Percentiles rank a stretch among this genome's conserved stretches.
These are phyloP conservation scores for Entomyzon cyanotis DNA, from an alignment of 2,113 vertebrate species.

Conservation along the genomic window DNA sequence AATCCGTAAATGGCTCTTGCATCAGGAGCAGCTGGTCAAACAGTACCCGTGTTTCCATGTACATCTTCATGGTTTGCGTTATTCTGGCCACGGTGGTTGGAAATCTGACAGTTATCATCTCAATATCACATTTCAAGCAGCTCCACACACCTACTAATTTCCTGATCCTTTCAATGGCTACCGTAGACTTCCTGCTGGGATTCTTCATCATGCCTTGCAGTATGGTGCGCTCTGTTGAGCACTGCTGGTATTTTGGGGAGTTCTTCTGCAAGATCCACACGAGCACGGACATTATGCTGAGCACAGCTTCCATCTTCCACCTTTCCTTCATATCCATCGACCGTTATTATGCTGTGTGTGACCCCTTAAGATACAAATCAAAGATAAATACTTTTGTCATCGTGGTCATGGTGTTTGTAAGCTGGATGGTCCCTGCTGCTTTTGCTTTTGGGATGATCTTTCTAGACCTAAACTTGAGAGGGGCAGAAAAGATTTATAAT, in stretches of 20 bases:
- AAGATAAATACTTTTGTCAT: slow-evolving; percentile 71
- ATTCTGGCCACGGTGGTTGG: slow-evolving; percentile 78
- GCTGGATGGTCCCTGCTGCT: slow-evolving; percentile 77
- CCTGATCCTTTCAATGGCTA: slow-evolving; percentile 81
- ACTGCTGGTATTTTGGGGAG: slow-evolving; percentile 84
- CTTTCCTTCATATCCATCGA: slow-evolving; percentile 83
- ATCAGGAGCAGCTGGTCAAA: slow-evolving; percentile 69
- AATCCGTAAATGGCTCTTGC: slow-evolving; percentile 76
- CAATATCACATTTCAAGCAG: slow-evolving; percentile 79
- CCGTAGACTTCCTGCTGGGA: slow-evolving; percentile 78
- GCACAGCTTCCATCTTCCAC: slow-evolving; percentile 81
- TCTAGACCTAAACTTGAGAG: slow-evolving; percentile 77
- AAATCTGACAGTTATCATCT: slow-evolving; percentile 81
- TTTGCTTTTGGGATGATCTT: slow-evolving; percentile 83
- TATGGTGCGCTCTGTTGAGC: slow-evolving; percentile 81
- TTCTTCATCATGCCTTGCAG: slow-evolving; percentile 83
- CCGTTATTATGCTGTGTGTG: slow-evolving; percentile 78
- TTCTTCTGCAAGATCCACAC: slow-evolving; percentile 83
- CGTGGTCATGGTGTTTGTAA: slow-evolving; percentile 74
- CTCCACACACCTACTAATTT: slow-evolving; percentile 80
- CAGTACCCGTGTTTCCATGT: slow-evolving; percentile 67
- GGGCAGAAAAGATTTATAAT: slow-evolving; percentile 69
- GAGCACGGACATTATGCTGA: slow-evolving; percentile 77
- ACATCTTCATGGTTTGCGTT: slow-evolving; percentile 71
- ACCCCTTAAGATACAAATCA: slow-evolving; percentile 78